These are phyloP conservation scores for Phengaris alcon DNA, from an alignment of 2,888 invertebrate genomes.

Conservation along the genomic window DNA sequence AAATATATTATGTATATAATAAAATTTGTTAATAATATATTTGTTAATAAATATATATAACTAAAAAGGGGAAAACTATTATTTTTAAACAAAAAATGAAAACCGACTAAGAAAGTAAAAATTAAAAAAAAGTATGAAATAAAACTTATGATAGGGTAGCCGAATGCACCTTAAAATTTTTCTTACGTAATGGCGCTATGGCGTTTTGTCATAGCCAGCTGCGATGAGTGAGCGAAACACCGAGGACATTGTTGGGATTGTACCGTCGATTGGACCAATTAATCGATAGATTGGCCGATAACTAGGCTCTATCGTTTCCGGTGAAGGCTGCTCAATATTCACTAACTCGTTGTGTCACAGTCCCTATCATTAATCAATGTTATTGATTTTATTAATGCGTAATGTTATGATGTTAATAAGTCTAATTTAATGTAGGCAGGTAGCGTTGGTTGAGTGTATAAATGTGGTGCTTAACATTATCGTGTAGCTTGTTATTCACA, in stretches of 20 bases:
- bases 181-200: conserved; percentile 33
- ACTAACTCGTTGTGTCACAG: conserved; percentile 53
- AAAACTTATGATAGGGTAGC: too few species aligned
- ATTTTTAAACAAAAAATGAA: too few species aligned
- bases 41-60: too few species aligned
- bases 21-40: too few species aligned
- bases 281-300: conserved; percentile 71
- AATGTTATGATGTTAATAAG: conserved; percentile 9
- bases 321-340: conserved; percentile 74
- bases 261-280: conserved; percentile 71
- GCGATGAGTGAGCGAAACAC: conserved; percentile 74
- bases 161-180: not conserved
- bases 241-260: conserved; percentile 72
- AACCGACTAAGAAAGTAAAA: too few species aligned
- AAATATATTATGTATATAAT: too few species aligned
- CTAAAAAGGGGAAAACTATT: too few species aligned
- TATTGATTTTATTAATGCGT: conserved; percentile 34
- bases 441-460: not conserved
- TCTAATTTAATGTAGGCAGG: not conserved
- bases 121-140: too few species aligned
- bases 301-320: conserved; percentile 76
- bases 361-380: conserved; percentile 67
- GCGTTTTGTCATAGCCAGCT: conserved; percentile 50
- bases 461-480: not conserved
- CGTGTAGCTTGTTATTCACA: not conserved